Conservation (phyloP, 1,140 invertebrate species). For the Coboldia fuscipes region DNA sequence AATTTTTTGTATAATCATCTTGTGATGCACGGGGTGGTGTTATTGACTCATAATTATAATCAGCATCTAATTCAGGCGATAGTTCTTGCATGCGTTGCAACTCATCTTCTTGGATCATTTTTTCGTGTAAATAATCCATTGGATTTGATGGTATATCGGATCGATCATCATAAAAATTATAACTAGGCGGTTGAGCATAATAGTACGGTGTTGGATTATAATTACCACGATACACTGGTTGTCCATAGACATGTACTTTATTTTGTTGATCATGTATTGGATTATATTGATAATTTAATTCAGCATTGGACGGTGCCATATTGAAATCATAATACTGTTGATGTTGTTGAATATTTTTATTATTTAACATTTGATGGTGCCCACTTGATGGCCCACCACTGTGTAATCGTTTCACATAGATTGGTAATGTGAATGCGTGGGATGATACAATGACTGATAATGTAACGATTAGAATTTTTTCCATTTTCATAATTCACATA, state of each 20-base stretch:
- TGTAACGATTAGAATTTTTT: too few relatives aligned
- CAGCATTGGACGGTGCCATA: background rate
- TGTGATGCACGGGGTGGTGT: conserved; percentile 6
- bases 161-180: conserved; percentile 10
- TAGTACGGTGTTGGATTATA: conserved; percentile 5
- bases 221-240: conserved; percentile 6
- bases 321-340: background rate
- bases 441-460: too few relatives aligned
- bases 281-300: too few relatives aligned
- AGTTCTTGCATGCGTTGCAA: conserved; percentile 16
- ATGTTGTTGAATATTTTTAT: too few relatives aligned
- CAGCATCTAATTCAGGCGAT: conserved; percentile 20
- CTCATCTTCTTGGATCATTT: conserved; percentile 16
- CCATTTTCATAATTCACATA: too few relatives aligned
- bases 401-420: too few relatives aligned
- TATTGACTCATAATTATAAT: conserved; percentile 20
- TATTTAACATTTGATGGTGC: too few relatives aligned
- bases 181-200: conserved; percentile 5
- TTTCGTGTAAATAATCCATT: conserved; percentile 7
- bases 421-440: too few relatives aligned
- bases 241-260: conserved; percentile 4
- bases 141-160: conserved; percentile 8
- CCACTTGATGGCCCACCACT: too few relatives aligned
- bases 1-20: conserved; percentile 9
- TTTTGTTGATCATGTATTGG: too few relatives aligned